phyloP scores from a whole-genome alignment of 2,888 invertebrate species.

The Apocheima hispidaria region DNA sequence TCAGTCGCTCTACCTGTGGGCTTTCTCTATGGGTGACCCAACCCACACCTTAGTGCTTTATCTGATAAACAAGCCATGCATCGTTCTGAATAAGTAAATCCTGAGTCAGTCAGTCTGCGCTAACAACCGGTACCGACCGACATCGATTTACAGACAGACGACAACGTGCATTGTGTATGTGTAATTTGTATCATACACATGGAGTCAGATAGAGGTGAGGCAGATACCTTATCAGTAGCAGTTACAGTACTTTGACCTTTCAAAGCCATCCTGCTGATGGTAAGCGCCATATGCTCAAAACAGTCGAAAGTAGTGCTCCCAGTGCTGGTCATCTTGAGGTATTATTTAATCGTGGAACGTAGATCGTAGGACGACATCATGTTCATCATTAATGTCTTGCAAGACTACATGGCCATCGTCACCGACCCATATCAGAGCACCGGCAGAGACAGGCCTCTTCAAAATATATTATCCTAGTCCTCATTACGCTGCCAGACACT shows the following conservation, averaged over 20 bases:
- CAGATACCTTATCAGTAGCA: neutral
- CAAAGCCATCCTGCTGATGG: neutral
- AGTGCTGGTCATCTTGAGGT: no score
- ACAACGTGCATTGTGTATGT: constrained; percentile 10
- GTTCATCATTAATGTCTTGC: no score
- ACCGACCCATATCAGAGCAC: neutral
- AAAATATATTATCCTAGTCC: no score
- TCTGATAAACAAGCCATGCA: constrained; percentile 19
- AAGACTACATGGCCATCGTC: no score
- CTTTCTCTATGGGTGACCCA: no score
- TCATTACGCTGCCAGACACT: no score
- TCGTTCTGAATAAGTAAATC: constrained; percentile 10
- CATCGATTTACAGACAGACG: constrained; percentile 12
- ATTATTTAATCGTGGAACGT: no score
- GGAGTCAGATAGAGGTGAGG: neutral
- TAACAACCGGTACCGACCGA: constrained; percentile 3
- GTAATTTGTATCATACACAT: neutral
- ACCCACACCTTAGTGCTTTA: neutral
- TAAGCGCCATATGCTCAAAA: neutral
- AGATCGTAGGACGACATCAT: no score
- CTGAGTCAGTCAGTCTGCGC: neutral
- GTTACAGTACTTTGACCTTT: neutral
- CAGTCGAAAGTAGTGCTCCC: no score
- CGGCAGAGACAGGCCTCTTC: neutral
- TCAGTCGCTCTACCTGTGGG: no score